phyloP scores from a whole-genome alignment of 2,888 invertebrate genomes.

The Biston stratarius region DNA sequence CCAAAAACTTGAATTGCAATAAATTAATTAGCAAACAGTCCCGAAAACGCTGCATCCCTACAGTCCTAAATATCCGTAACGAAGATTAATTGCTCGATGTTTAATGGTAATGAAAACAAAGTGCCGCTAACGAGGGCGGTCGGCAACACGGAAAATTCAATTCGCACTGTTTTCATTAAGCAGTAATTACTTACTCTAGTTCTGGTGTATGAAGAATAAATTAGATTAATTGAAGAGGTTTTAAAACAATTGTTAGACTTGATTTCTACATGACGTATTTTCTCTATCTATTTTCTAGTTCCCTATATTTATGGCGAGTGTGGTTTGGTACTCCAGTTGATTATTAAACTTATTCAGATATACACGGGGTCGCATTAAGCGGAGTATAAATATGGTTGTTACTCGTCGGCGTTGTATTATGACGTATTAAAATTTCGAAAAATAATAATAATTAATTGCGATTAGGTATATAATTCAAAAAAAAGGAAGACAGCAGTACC shows the following conservation, averaged over 20 bases:
- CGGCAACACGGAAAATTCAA: constrained; percentile 68
- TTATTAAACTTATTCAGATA: too few relatives aligned
- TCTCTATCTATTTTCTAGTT: background rate
- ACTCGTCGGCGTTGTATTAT: too few relatives aligned
- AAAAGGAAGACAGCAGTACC: too few relatives aligned
- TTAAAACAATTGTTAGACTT: background rate
- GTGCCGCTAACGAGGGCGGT: constrained; percentile 51
- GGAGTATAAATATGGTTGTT: too few relatives aligned
- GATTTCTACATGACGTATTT: background rate
- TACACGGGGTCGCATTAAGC: too few relatives aligned
- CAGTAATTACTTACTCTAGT: constrained; percentile 34
- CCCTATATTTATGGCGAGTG: too few relatives aligned
- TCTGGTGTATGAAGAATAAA: constrained; percentile 8
- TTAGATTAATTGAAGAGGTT: background rate
- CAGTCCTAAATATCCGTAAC: constrained; percentile 53
- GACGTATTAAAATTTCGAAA: too few relatives aligned
- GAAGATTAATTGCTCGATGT: constrained; percentile 70
- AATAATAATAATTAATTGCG: too few relatives aligned
- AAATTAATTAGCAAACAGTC: constrained; percentile 32
- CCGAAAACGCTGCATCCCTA: constrained; percentile 33
- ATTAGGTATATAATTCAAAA: too few relatives aligned
- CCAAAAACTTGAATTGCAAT: constrained; percentile 30
- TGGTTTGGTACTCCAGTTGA: too few relatives aligned
- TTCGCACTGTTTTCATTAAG: constrained; percentile 73
- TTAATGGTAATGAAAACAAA: constrained; percentile 78